Conservation (phyloP, 2,888 invertebrate genomes). For the Chloromyia formosa region DNA sequence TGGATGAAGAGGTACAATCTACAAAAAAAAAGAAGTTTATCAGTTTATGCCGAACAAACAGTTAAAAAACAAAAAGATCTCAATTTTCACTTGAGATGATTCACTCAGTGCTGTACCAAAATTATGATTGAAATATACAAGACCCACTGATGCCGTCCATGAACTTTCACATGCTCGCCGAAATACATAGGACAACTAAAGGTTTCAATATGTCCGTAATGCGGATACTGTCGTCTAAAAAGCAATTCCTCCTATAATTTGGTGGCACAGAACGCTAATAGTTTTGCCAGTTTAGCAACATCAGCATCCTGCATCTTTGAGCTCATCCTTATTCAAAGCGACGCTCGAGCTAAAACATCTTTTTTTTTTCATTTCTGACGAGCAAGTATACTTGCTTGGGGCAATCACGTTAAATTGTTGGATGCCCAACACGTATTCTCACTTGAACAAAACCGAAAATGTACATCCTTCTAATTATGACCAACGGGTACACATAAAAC, state of each 20-base stretch:
- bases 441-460: slow-evolving; percentile 33
- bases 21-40: too few species aligned
- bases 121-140: too few species aligned
- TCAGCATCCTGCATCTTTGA: slow-evolving; percentile 3
- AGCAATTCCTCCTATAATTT: slow-evolving; percentile 1
- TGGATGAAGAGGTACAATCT: too few species aligned
- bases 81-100: too few species aligned
- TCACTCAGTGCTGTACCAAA: too few species aligned
- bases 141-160: too few species aligned
- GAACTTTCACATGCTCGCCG: too few species aligned
- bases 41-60: too few species aligned
- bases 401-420: slow-evolving; percentile 36
- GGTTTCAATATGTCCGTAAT: not conserved
- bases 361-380: not conserved
- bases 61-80: too few species aligned
- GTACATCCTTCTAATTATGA: slow-evolving; percentile 41
- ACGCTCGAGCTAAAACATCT: slow-evolving; percentile 1
- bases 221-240: slow-evolving; percentile 17
- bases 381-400: slow-evolving; percentile 1
- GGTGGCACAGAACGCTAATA: not conserved
- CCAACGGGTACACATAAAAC: not conserved
- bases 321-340: slow-evolving; percentile 16
- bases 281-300: not conserved
- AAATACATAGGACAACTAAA: too few species aligned
- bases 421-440: slow-evolving; percentile 33